phyloP scores from a whole-genome alignment of 2,113 vertebrate species.

The Puntigrus tetrazona region DNA sequence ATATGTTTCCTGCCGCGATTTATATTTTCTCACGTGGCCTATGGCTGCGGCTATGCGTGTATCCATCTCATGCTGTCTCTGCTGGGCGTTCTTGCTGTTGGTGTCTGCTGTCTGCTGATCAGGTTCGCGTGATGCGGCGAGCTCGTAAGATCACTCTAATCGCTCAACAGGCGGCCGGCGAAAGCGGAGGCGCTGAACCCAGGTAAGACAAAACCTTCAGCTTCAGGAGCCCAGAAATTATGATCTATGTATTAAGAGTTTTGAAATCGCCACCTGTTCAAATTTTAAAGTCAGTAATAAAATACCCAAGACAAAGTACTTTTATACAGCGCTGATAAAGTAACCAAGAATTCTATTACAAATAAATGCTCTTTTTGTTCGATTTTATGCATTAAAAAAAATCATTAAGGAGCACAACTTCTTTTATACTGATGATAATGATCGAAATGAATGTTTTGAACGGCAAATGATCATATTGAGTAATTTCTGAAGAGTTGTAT shows the following conservation, averaged over 20 bases:
- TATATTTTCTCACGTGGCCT: constrained; percentile 52
- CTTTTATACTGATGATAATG: not conserved
- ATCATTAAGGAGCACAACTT: not conserved
- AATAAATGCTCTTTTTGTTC: not conserved
- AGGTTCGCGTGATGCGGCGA: constrained; percentile 71
- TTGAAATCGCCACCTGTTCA: not conserved
- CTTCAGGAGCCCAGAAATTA: not conserved
- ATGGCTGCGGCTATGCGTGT: constrained; percentile 65
- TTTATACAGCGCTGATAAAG: not conserved
- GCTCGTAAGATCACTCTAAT: constrained; percentile 69
- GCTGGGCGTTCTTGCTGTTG: constrained; percentile 72
- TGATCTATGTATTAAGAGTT: not conserved
- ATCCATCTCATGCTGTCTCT: constrained; percentile 70
- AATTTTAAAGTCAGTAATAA: too few relatives aligned
- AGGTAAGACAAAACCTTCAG: constrained; percentile 63
- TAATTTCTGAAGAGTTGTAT: not conserved
- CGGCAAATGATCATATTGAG: not conserved
- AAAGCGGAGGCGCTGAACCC: constrained; percentile 73
- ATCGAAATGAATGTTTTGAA: not conserved
- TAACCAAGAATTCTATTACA: not conserved
- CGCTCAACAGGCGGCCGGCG: constrained; percentile 73
- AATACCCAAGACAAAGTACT: not conserved
- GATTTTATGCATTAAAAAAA: not conserved
- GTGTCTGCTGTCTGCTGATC: constrained; percentile 74
- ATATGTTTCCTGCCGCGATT: not conserved